Conservation (phyloP, 2,797 vertebrate species). For the Protosalanx chinensis region DNA sequence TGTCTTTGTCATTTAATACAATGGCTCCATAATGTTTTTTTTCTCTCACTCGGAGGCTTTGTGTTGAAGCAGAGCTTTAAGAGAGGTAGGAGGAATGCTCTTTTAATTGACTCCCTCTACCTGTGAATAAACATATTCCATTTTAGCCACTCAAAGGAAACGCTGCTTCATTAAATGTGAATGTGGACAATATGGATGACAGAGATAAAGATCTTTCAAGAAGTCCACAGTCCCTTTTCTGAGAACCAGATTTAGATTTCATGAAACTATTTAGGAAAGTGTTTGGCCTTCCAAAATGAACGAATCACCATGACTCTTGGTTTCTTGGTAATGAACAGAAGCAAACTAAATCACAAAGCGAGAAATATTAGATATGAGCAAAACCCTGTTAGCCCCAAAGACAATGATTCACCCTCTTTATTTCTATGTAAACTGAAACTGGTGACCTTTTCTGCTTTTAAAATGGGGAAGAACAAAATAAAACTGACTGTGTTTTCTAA, state of each 20-base stretch:
- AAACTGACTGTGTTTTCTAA: background rate
- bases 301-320: too few relatives aligned
- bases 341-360: background rate
- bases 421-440: slow-evolving; percentile 12
- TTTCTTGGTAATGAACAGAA: background rate
- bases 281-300: too few relatives aligned
- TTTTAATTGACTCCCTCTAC: slow-evolving; percentile 1
- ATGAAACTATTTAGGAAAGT: too few relatives aligned
- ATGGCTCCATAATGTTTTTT: background rate
- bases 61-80: background rate
- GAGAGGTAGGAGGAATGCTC: background rate
- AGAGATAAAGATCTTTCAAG: too few relatives aligned
- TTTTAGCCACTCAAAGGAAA: background rate
- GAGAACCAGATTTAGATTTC: too few relatives aligned
- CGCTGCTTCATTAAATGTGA: too few relatives aligned
- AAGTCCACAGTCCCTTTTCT: too few relatives aligned
- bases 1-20: background rate
- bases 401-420: slow-evolving; percentile 13
- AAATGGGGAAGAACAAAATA: background rate
- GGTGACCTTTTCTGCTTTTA: slow-evolving; percentile 14
- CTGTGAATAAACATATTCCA: background rate
- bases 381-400: background rate
- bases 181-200: too few relatives aligned
- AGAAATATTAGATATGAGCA: background rate
- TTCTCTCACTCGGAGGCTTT: background rate